phyloP scores from a whole-genome alignment of 2,113 vertebrate genomes.

The Colistium nudipinnis region DNA sequence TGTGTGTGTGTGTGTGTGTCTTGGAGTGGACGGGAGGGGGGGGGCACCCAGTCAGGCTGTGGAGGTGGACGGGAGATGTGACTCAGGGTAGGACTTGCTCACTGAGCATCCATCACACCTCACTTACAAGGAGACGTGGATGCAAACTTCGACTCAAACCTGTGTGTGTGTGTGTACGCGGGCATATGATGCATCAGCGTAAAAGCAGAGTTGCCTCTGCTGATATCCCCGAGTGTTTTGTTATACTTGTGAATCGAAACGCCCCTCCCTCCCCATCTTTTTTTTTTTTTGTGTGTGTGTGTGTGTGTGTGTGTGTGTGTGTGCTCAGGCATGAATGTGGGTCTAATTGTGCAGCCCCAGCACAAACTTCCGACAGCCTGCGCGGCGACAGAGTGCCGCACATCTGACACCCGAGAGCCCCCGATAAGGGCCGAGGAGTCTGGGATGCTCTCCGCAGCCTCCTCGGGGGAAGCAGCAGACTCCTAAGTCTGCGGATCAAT shows the following conservation, averaged over 20 bases:
- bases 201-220: conserved; percentile 1
- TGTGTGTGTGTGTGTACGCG: conserved; percentile 47
- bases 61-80: conserved; percentile 68
- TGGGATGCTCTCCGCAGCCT: conserved; percentile 60
- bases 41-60: conserved; percentile 44
- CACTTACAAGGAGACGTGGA: conserved; percentile 70
- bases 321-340: conserved; percentile 25
- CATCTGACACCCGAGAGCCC: conserved; percentile 82
- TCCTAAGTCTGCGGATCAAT: conserved; percentile 58
- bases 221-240: conserved; percentile 8
- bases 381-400: conserved; percentile 81
- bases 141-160: conserved; percentile 57
- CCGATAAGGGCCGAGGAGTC: conserved; percentile 65
- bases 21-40: neutral
- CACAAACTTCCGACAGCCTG: conserved; percentile 77
- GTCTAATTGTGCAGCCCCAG: conserved; percentile 78
- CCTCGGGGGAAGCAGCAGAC: conserved; percentile 44
- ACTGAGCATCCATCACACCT: conserved; percentile 71
- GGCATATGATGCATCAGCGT: conserved; percentile 50
- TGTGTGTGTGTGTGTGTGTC: neutral
- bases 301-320: neutral
- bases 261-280: neutral
- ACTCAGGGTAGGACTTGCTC: conserved; percentile 64
- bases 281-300: neutral
- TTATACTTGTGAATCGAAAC: neutral